Conservation (phyloP, 2,888 invertebrate genomes). For the Idaea biselata region DNA sequence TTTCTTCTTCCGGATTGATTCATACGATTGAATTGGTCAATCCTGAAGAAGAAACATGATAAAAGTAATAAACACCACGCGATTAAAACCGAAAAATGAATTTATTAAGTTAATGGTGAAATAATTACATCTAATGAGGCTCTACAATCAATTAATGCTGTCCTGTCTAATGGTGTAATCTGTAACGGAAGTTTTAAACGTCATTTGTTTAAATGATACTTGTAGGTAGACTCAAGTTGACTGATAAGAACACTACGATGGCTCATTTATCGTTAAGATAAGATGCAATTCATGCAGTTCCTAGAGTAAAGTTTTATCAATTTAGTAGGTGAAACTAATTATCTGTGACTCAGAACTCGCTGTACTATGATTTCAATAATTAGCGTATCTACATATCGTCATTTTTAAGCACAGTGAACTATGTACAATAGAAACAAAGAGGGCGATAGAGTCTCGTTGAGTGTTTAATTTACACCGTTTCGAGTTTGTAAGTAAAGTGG, state of each 20-base stretch:
- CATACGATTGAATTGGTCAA: too few relatives aligned
- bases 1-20: too few relatives aligned
- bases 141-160: neutral
- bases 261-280: neutral
- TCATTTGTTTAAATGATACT: neutral
- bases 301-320: slow-evolving; percentile 4
- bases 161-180: neutral
- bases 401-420: slow-evolving; percentile 18
- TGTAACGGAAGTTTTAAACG: neutral
- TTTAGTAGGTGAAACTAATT: slow-evolving; percentile 4
- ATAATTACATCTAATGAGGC: neutral
- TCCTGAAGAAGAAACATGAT: too few relatives aligned
- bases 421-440: slow-evolving; percentile 22
- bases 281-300: neutral
- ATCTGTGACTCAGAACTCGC: neutral
- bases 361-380: slow-evolving; percentile 1
- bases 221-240: neutral
- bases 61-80: too few relatives aligned
- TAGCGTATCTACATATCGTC: slow-evolving; percentile 17
- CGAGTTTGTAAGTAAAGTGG: slow-evolving; percentile 29
- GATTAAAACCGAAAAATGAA: too few relatives aligned
- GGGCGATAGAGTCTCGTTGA: slow-evolving; percentile 15
- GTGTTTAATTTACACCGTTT: slow-evolving; percentile 38
- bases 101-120: neutral
- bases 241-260: neutral